Base-by-base conservation (phyloP, 2,888 invertebrate genomes). In the Tetranychus truncatus region DNA sequence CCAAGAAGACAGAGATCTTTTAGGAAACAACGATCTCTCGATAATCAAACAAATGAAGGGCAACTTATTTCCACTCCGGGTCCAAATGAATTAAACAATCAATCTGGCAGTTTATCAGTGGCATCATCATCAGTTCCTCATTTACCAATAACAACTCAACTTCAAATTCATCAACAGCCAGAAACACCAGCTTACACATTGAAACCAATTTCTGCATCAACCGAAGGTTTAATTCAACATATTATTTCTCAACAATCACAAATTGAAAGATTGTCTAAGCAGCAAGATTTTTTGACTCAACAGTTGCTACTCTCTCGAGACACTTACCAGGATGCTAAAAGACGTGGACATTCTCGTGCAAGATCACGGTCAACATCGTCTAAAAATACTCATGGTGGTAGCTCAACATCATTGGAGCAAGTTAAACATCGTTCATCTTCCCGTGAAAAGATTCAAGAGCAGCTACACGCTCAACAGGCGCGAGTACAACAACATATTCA, bases 401-500 rank as follows among this genome's bases (percentile, higher is more conserved):
- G 55, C 7, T 55, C 6, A 55, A 15, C 55, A 9, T 55, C 55
- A 55, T 55, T 55, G 3, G 55, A 55, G 15, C 55, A 9, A 55
- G 55, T 55, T 55, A 55, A 55, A 55, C 9, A 15, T 15, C 55
- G 55, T 15, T 55, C 55, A 7, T 55, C 55, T n/a, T 44, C 72
- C 5, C 15, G 72, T 15, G 72, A 72, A 72, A 45, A 46, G 45
- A 72, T 72, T 20, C 72, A 72, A 20, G 44, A 72, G 34, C 72
- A 72, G 20, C 20, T 72, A 20, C 72, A 72, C 18, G 34, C 20
- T 9, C 72, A 72, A 45, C 72, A 72, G 34, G 46, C 45, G 1
- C 72, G 34, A 45, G 72, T 72, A 7, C 72, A 72, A 1, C 34
- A 72, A 46, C 72, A 72, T n/a, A 72, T 72, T 44, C n/a, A 72